A percentile compares a stretch with the other conserved stretches of the same genome.
These are phyloP conservation scores for Pentalonia nigronervosa DNA, from an alignment of 1,140 invertebrate species.

Conservation along the genomic window DNA sequence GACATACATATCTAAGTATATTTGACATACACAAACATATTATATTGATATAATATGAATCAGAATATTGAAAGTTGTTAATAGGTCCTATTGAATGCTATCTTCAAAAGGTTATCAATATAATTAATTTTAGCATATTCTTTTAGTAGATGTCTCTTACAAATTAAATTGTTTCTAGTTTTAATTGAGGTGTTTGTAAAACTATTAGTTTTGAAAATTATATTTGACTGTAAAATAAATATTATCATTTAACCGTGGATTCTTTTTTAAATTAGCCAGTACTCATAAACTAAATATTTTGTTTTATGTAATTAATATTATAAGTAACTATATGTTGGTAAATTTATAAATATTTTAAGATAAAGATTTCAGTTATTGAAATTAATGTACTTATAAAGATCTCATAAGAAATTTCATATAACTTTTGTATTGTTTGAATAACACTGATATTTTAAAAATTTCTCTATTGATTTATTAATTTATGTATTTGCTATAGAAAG, in stretches of 20 bases:
- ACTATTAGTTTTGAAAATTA: neutral
- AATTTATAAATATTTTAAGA: neutral
- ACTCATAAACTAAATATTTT: neutral
- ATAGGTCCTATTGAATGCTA: neutral
- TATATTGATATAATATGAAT: neutral
- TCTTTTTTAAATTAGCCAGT: neutral
- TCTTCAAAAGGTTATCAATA: neutral
- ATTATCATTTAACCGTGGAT: neutral
- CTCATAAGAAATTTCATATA: neutral
- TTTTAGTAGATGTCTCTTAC: neutral
- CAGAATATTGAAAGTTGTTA: neutral
- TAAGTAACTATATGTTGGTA: neutral
- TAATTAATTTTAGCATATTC: neutral
- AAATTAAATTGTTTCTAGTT: neutral
- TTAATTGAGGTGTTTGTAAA: neutral
- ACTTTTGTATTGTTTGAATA: neutral
- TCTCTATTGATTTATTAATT: conserved; percentile 28
- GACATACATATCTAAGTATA: neutral
- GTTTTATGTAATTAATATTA: neutral
- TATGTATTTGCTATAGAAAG: conserved; percentile 32
- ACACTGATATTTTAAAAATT: neutral
- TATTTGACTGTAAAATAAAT: neutral
- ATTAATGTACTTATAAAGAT: neutral
- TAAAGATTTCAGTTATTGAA: neutral
- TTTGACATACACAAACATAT: neutral